Percentiles rank a stretch among this genome's conserved stretches.
Conservation (phyloP, 2,113 vertebrate species). For the Salvelinus alpinus region DNA sequence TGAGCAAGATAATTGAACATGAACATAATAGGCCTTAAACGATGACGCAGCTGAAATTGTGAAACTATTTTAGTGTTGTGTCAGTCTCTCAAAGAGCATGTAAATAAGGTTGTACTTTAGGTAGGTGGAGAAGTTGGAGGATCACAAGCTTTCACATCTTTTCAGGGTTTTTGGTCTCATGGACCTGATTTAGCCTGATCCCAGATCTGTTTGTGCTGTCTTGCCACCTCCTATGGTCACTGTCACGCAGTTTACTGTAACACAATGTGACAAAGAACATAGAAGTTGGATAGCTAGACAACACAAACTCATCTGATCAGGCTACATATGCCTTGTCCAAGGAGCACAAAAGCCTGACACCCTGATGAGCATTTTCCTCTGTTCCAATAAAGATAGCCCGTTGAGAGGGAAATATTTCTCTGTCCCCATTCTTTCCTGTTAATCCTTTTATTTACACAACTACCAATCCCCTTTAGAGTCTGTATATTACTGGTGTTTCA, state of each 20-base stretch:
- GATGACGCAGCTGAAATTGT: slow-evolving; percentile 43
- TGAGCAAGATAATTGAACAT: slow-evolving; percentile 70
- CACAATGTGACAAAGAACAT: too few relatives aligned
- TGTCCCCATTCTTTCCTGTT: slow-evolving; percentile 27
- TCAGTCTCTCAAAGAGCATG: slow-evolving; percentile 75
- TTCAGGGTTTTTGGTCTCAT: slow-evolving; percentile 4
- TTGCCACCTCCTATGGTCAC: not conserved
- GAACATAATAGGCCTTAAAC: slow-evolving; percentile 54
- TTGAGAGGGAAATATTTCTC: slow-evolving; percentile 27
- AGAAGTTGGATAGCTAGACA: too few relatives aligned
- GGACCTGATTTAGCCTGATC: not conserved
- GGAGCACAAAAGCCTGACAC: not conserved
- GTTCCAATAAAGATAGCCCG: slow-evolving; percentile 11
- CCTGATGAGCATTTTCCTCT: slow-evolving; percentile 11
- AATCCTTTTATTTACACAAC: slow-evolving; percentile 34
- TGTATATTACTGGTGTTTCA: slow-evolving; percentile 58
- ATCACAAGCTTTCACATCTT: slow-evolving; percentile 3
- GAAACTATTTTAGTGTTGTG: slow-evolving; percentile 79
- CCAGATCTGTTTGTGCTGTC: too few relatives aligned
- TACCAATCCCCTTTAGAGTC: slow-evolving; percentile 38
- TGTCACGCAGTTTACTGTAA: too few relatives aligned
- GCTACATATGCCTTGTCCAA: not conserved
- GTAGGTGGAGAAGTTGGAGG: slow-evolving; percentile 43
- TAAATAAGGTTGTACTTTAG: slow-evolving; percentile 58
- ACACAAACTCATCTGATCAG: too few relatives aligned